Evolutionary conservation across 2,113 vertebrate genomes (phyloP).

Genomic region (Plotosus lineatus): DNA sequence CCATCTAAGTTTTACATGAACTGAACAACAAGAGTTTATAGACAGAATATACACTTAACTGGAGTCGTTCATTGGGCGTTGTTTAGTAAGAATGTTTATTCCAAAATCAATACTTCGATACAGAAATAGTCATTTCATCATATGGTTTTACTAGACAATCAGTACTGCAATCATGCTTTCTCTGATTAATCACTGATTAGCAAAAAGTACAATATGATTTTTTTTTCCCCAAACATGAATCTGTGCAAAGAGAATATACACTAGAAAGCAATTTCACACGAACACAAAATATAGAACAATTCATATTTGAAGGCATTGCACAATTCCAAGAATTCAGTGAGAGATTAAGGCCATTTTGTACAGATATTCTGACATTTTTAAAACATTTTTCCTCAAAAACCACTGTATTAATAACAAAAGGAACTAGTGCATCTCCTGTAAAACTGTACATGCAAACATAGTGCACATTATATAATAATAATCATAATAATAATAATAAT

Average conservation of each 20-base stretch:
- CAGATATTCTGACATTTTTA: conserved; percentile 71
- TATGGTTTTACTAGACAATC: conserved; percentile 75
- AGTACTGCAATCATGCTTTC: conserved; percentile 86
- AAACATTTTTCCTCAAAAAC: conserved; percentile 72
- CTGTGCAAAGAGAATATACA: conserved; percentile 78
- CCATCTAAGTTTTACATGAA: neutral
- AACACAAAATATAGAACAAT: conserved; percentile 80
- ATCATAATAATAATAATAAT: too few relatives aligned
- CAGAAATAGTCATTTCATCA: conserved; percentile 79
- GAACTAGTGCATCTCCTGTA: conserved; percentile 83
- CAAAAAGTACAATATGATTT: conserved; percentile 83
- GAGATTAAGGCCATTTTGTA: conserved; percentile 99
- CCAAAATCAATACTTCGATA: conserved; percentile 74
- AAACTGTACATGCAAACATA: conserved; percentile 96
- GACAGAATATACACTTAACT: neutral
- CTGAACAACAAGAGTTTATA: neutral
- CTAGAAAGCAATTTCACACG: conserved; percentile 82
- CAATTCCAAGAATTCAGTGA: conserved; percentile 89
- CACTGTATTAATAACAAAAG: conserved; percentile 78
- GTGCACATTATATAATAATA: conserved; percentile 79
- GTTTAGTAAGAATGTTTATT: conserved; percentile 78
- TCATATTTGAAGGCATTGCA: conserved; percentile 87
- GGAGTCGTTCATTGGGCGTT: neutral
- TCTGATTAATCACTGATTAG: conserved; percentile 74
- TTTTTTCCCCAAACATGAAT: conserved; percentile 71